phyloP scores from a whole-genome alignment of 2,113 vertebrate species.

The Lagopus muta region DNA sequence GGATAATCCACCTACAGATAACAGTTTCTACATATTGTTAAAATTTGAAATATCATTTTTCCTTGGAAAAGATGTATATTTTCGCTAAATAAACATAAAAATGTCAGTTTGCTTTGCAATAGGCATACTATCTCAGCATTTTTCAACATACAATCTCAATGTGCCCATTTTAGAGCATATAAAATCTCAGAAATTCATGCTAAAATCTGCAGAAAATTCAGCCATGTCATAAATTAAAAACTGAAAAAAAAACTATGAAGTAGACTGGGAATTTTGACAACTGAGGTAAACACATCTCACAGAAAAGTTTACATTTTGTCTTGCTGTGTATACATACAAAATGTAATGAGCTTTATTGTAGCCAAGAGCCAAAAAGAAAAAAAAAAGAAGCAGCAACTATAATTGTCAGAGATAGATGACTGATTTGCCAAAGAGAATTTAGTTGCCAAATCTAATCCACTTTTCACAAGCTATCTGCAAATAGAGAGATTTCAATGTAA shows the following conservation, averaged over 20 bases:
- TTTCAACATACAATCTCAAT: fast-evolving
- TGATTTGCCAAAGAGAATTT: neutral
- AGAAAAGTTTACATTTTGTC: neutral
- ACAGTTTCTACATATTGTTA: neutral
- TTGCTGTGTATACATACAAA: neutral
- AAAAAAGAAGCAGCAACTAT: neutral
- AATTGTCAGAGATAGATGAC: neutral
- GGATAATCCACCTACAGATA: neutral
- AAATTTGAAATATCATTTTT: neutral
- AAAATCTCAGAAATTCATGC: neutral
- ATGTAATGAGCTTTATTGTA: conserved; percentile 9
- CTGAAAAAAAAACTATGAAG: neutral
- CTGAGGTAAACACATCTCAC: neutral
- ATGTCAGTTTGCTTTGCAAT: neutral
- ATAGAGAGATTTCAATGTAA: neutral
- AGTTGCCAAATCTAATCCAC: conserved; percentile 21
- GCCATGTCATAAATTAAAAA: neutral
- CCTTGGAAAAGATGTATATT: neutral
- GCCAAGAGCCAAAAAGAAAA: neutral
- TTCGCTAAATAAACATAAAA: neutral
- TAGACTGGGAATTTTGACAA: neutral
- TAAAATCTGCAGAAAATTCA: neutral
- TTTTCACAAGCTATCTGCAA: neutral
- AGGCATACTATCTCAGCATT: neutral
- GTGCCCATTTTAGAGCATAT: neutral